Base-by-base conservation (phyloP, 1,140 invertebrate genomes). In the Solenopsis fugax region DNA sequence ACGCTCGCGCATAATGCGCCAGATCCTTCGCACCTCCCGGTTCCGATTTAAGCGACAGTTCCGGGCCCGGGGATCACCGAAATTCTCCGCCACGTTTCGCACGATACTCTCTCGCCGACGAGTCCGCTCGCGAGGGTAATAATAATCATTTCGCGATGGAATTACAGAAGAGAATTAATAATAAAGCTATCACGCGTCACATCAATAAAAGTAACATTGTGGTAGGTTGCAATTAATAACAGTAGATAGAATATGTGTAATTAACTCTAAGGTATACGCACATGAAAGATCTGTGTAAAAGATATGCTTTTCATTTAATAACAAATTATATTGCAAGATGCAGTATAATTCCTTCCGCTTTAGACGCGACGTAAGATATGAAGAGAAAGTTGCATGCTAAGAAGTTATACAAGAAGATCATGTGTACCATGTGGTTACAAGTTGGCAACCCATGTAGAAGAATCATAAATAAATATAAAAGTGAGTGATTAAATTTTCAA, bases 1-100 rank as follows among this genome's bases (percentile, higher is more conserved):
- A 86, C 89, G 86, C 65, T 67, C 91, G 69, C 56, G 89, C 93
- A 93, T 94, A 92, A 93, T 92, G 64, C 64, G 56, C 45, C 48
- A n/a, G 75, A 77, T 69, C 41, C 65, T 78, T 76, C 50, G 56
- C 84, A 58, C 65, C 41, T 24, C 62, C 37, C 41, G 12, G 24
- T 84, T 37, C 29, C 80, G 67, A 84, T 75, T 84, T 34, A 41
- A 60, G 50, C 65, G 65, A 81, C 45, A 72, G 69, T 84, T 84
- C 69, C 29, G 80, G 67, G 76, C 24, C 18, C 10, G 37, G 78
- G 18, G 10, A 37, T 81, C 56, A 29, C 16, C 78, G 37, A 48
- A 60, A 84, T 45, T 71, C 52, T 9, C 21, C 29, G 21, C 41
- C 34, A 7, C 18, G 21, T 48, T 34, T 65, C 18, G 52, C 65